These are phyloP conservation scores for Caenorhabditis tropicalis DNA, from an alignment of 1,140 invertebrate genomes.

Conservation along the genomic window DNA sequence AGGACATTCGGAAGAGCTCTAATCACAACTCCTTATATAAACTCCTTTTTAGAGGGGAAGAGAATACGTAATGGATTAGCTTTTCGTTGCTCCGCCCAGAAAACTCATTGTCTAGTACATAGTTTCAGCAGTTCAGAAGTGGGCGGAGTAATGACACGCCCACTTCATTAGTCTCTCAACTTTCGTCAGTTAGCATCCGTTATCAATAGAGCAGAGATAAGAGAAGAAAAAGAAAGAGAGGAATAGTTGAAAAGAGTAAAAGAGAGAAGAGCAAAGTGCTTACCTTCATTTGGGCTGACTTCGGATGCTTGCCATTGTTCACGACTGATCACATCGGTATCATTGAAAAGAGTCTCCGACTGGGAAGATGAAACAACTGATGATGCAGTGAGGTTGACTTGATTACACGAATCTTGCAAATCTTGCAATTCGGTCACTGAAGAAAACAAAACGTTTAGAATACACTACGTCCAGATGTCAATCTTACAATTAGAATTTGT, in stretches of 20 bases:
- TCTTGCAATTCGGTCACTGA: slow-evolving; percentile 49
- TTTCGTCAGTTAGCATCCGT: slow-evolving; percentile 5
- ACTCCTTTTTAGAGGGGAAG: neutral
- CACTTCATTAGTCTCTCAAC: slow-evolving; percentile 38
- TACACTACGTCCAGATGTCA: neutral
- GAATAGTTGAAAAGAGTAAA: slow-evolving; percentile 5
- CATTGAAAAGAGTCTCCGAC: neutral
- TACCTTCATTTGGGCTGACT: slow-evolving; percentile 1
- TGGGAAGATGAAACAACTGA: neutral
- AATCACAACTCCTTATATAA: slow-evolving; percentile 6
- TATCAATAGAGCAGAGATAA: neutral
- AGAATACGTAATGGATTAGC: neutral
- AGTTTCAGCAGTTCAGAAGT: neutral
- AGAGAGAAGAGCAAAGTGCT: neutral
- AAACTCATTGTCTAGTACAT: neutral
- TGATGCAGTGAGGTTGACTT: neutral
- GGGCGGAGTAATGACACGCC: slow-evolving; percentile 3
- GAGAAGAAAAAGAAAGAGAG: neutral
- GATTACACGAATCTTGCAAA: neutral
- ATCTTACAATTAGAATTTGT: slow-evolving; percentile 30
- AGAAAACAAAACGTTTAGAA: neutral
- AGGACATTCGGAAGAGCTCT: neutral
- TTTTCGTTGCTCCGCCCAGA: neutral
- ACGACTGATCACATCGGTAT: neutral
- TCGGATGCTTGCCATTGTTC: neutral